Base-by-base conservation (phyloP, 2,888 invertebrate species). In the Eupithecia exiguata region DNA sequence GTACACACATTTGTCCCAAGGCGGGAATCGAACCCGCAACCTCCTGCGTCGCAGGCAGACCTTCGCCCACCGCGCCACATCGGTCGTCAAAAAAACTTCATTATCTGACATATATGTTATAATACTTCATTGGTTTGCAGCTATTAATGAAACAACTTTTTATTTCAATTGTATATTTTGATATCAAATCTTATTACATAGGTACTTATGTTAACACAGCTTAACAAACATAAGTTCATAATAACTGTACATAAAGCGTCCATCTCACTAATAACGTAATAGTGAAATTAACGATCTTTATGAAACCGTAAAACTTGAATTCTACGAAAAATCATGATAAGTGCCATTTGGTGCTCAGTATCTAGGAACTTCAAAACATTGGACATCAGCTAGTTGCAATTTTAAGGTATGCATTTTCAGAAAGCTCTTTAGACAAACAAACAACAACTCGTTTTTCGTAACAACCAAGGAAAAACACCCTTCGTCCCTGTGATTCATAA, bases 131-230 rank as follows among this genome's bases (percentile, higher is more conserved):
- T 49, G n/a, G n/a, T 49, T n/a, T 49, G 7, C 0, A n/a, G 21
- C n/a, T 38, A 10, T 21, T 36, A 65, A 84, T 82, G 80, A 83
- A 84, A 88, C 78, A 71, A 80, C 53, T 53, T 68, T 62, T 88
- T 83, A 88, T 89, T 91, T 87, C 88, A 92, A 92, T 92, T 93
- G 93, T 94, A 94, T 94, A 94, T 93, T 80, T 94, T 93, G 92
- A 92, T 94, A 94, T 94, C 91, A 94, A 94, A 94, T 91, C 92
- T 93, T 93, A 92, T 84, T 84, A 77, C 71, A 74, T 78, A n/a
- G n/a, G n/a, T n/a, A 90, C 85, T 90, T 89, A 80, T 12, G 18
- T 89, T 89, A 91, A 90, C 90, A 91, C 89, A 90, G 90, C 90
- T 92, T 90, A 92, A 91, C 86, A 84, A 86, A 89, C 86, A 84